Evolutionary conservation across 2,113 vertebrate genomes (phyloP).

Genomic region (Bubo blakistoni): DNA sequence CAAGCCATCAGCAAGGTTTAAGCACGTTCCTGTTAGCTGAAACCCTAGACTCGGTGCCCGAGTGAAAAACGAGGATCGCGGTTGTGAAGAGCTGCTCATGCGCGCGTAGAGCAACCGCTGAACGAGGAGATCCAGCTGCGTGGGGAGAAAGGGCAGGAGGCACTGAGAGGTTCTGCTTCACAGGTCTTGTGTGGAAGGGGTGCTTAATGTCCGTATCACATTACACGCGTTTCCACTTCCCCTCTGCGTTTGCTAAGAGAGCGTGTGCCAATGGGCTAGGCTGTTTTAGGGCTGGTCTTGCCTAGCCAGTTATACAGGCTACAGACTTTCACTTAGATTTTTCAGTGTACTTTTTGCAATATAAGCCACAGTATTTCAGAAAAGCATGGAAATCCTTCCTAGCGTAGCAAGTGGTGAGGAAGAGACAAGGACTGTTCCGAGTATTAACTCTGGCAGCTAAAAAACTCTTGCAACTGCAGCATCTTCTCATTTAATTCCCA

Average conservation of each 20-base stretch:
- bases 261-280: rapidly evolving
- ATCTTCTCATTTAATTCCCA: background rate
- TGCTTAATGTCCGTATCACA: background rate
- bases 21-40: background rate
- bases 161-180: background rate
- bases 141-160: background rate
- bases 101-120: rapidly evolving
- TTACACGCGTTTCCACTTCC: rapidly evolving
- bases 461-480: background rate
- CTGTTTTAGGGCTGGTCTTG: background rate
- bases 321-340: background rate
- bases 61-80: background rate
- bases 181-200: background rate
- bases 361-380: background rate
- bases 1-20: background rate
- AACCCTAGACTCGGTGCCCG: background rate
- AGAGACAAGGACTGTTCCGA: background rate
- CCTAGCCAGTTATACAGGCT: background rate
- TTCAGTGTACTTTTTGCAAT: background rate
- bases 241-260: background rate
- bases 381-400: background rate
- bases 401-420: background rate
- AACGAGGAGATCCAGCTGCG: background rate
- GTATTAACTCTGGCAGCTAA: background rate
- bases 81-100: background rate